phyloP scores from a whole-genome alignment of 2,888 invertebrate genomes.

The Cistogaster globosa region DNA sequence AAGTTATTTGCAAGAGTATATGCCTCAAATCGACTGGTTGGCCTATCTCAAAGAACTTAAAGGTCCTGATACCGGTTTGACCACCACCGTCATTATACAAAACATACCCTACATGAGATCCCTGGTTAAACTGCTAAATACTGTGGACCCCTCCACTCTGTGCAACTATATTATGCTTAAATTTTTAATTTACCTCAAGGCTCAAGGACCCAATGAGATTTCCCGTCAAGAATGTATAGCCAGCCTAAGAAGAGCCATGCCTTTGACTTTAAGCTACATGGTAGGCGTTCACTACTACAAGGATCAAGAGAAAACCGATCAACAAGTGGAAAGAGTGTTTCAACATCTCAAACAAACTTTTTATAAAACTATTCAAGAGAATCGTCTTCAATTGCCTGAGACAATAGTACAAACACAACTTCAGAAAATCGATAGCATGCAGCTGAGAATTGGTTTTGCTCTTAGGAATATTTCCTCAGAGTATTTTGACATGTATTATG shows the following conservation, averaged over 20 bases:
- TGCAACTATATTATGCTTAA: constrained; percentile 80
- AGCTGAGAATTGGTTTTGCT: constrained; percentile 77
- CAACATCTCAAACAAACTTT: constrained; percentile 76
- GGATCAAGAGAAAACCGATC: constrained; percentile 73
- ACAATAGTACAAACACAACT: constrained; percentile 76
- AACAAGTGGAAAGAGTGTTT: constrained; percentile 74
- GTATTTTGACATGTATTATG: constrained; percentile 76
- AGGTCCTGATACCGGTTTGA: constrained; percentile 73
- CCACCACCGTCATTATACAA: constrained; percentile 79
- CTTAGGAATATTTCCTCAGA: constrained; percentile 75
- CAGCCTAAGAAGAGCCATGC: constrained; percentile 79
- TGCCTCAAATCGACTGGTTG: constrained; percentile 79
- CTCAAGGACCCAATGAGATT: constrained; percentile 78
- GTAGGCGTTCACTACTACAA: constrained; percentile 78
- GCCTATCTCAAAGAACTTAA: constrained; percentile 75
- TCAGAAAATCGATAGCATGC: constrained; percentile 77
- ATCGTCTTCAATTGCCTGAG: constrained; percentile 76
- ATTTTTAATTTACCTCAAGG: constrained; percentile 78
- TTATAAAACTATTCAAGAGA: constrained; percentile 75
- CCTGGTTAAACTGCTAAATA: constrained; percentile 75
- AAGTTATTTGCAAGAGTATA: constrained; percentile 77
- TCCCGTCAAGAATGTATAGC: constrained; percentile 78
- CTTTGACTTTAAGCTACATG: constrained; percentile 78
- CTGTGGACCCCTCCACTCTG: constrained; percentile 73
- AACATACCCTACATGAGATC: constrained; percentile 78